Evolutionary conservation across 2,113 vertebrate genomes (phyloP).

Genomic region (Lampris megalopsis): DNA sequence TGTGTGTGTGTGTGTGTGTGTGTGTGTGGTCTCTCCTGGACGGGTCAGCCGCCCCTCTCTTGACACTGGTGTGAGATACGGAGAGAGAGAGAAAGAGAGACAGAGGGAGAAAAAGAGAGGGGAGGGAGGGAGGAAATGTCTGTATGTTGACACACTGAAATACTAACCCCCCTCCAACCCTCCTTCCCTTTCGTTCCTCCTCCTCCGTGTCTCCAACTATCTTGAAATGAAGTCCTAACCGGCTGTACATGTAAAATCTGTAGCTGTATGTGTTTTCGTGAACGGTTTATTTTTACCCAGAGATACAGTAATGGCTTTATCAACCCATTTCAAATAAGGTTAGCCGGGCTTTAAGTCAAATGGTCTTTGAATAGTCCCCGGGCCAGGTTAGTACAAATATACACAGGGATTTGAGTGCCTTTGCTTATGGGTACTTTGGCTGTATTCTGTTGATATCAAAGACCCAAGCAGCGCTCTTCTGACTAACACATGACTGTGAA

Average conservation of each 20-base stretch:
- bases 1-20: not conserved
- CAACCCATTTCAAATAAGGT: no score
- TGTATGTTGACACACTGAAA: slow-evolving; percentile 54
- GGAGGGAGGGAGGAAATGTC: slow-evolving; percentile 58
- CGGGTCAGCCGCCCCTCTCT: slow-evolving; percentile 62
- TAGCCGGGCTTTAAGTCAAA: no score
- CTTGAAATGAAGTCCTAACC: no score
- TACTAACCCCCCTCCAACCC: slow-evolving; percentile 43
- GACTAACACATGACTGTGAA: slow-evolving; percentile 1
- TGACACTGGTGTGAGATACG: slow-evolving; percentile 71
- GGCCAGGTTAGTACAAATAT: no score
- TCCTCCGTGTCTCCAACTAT: slow-evolving; percentile 39
- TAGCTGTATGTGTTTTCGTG: no score
- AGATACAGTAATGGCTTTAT: no score
- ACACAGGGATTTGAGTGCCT: slow-evolving; percentile 22
- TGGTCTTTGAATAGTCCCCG: no score
- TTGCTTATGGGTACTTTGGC: slow-evolving; percentile 3
- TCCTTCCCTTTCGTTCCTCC: slow-evolving; percentile 19
- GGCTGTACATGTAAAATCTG: no score
- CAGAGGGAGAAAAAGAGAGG: not conserved
- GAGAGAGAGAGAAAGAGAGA: slow-evolving; percentile 38
- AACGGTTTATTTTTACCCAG: no score
- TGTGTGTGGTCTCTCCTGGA: slow-evolving; percentile 57
- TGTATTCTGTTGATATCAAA: not conserved
- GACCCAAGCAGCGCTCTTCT: not conserved